Percentiles rank a stretch among this genome's conserved stretches.
These are phyloP conservation scores for Rhyacichthys aspro DNA, from an alignment of 2,797 vertebrate genomes.

Conservation along the genomic window DNA sequence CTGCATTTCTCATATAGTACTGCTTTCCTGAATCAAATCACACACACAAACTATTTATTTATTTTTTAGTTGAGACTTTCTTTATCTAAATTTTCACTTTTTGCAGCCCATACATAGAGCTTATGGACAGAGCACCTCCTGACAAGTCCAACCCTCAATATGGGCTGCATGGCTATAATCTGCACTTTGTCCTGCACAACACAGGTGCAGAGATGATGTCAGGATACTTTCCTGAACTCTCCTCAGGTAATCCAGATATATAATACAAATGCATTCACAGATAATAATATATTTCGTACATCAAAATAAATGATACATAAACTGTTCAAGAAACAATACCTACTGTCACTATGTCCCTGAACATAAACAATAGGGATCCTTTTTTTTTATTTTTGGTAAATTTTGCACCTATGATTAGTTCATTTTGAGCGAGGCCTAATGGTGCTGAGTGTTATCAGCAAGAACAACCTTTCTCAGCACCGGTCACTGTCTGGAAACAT, in stretches of 20 bases:
- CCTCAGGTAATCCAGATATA: conserved; percentile 74
- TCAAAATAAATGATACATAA: too few species aligned
- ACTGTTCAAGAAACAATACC: too few species aligned
- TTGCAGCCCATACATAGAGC: conserved; percentile 76
- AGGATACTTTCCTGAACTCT: conserved; percentile 79
- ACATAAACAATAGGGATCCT: not conserved
- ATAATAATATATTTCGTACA: too few species aligned
- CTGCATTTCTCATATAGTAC: too few species aligned
- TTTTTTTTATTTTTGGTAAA: not conserved
- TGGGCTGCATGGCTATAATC: conserved; percentile 84
- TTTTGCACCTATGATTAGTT: conserved; percentile 62
- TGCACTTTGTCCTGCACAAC: conserved; percentile 87
- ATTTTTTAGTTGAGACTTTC: too few species aligned
- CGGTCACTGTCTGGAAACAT: conserved; percentile 77
- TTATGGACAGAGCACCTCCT: conserved; percentile 44
- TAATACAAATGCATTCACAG: too few species aligned
- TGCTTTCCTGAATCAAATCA: too few species aligned
- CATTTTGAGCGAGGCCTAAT: conserved; percentile 76
- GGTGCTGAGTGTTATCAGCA: conserved; percentile 78
- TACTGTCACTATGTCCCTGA: too few species aligned
- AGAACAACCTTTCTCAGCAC: conserved; percentile 74
- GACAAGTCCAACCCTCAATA: conserved; percentile 80
- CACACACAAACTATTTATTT: too few species aligned
- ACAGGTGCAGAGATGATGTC: conserved; percentile 78
- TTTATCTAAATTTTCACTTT: not conserved